Evolutionary conservation across 1,140 invertebrate genomes (phyloP).

Genomic region (Bombus cullumanus): DNA sequence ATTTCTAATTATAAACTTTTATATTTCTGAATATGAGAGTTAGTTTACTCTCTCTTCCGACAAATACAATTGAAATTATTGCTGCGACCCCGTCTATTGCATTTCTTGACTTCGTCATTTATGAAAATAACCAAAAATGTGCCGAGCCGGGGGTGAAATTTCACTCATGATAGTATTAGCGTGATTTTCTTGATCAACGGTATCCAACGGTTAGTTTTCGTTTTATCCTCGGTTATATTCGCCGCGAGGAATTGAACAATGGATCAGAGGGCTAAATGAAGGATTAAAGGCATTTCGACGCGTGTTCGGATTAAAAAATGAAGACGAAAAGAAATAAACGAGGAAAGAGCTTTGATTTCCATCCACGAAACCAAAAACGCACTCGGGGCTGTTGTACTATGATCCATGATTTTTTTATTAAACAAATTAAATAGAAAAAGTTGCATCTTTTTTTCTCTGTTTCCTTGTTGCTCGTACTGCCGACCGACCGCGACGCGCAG

Average conservation of each 20-base stretch:
- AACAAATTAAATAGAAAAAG: slow-evolving; percentile 81
- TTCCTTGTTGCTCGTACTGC: slow-evolving; percentile 48
- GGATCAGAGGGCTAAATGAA: background rate
- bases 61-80: no score
- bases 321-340: slow-evolving; percentile 30
- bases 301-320: slow-evolving; percentile 5
- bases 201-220: background rate
- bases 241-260: background rate
- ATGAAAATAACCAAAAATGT: background rate
- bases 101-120: background rate
- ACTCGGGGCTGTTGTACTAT: slow-evolving; percentile 75
- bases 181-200: background rate
- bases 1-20: no score
- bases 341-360: slow-evolving; percentile 11
- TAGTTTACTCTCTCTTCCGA: no score
- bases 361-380: slow-evolving; percentile 45
- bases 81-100: no score
- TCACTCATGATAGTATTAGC: background rate
- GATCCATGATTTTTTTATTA: slow-evolving; percentile 80
- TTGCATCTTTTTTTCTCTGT: slow-evolving; percentile 47
- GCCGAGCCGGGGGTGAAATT: background rate
- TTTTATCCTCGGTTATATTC: slow-evolving; percentile 13
- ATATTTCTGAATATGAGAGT: no score
- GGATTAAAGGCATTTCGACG: background rate
- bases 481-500: slow-evolving; percentile 39